phyloP scores from a whole-genome alignment of 2,797 vertebrate species.

The Perodicticus potto region DNA sequence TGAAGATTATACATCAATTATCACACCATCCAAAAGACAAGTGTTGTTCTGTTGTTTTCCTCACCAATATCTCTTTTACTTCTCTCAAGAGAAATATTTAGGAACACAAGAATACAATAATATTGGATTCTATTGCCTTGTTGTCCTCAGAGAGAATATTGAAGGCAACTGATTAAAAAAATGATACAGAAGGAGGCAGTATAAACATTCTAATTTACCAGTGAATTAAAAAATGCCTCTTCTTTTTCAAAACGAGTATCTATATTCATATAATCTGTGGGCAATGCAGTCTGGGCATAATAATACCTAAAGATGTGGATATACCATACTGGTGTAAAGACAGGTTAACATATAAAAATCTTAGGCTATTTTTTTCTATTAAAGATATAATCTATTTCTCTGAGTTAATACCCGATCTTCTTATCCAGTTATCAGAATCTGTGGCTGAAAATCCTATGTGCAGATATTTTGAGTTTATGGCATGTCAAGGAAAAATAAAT shows the following conservation, averaged over 20 bases:
- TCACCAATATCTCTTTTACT: slow-evolving; percentile 17
- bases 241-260: slow-evolving; percentile 47
- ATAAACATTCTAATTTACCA: slow-evolving; percentile 59
- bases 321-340: neutral
- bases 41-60: slow-evolving; percentile 29
- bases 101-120: slow-evolving; percentile 41
- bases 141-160: slow-evolving; percentile 58
- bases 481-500: neutral
- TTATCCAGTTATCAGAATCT: neutral
- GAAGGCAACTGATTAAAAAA: slow-evolving; percentile 20
- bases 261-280: slow-evolving; percentile 23
- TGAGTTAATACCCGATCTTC: neutral
- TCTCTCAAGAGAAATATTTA: slow-evolving; percentile 41
- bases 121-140: slow-evolving; percentile 46
- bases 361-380: neutral
- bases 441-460: neutral
- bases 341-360: neutral
- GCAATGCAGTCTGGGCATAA: neutral
- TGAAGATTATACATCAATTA: slow-evolving; percentile 70
- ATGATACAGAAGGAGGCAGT: slow-evolving; percentile 25
- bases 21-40: slow-evolving; percentile 58
- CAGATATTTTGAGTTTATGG: slow-evolving; percentile 46
- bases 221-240: slow-evolving; percentile 43
- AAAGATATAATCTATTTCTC: neutral
- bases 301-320: slow-evolving; percentile 29